Evolutionary conservation across 2,113 vertebrate species (phyloP), one percentile per base, ranked within the genome.

Genomic region (Oreotrochilus melanogaster): DNA sequence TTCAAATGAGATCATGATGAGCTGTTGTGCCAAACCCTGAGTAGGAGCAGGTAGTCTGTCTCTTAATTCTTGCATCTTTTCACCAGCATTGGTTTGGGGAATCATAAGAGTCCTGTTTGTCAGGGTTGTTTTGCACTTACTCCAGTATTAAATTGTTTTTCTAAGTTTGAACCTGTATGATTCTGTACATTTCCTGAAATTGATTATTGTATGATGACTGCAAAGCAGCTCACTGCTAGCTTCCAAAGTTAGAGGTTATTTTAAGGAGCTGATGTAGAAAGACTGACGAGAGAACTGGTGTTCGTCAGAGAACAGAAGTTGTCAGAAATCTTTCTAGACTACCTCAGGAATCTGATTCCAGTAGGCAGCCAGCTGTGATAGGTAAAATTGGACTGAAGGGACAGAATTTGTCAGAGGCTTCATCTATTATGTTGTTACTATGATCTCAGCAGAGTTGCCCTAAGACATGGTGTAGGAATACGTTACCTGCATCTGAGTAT

Each of bases 401-500:
- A 94, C 78, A 91, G 84, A 58, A 45, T 88, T 79, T 86, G 33
- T 70, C 56, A 90, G 91, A 94, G 87, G 96, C 91, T 92, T 92
- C 78, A 60, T 67, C 78, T 71, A 7, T 93, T 89, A 76, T 14
- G 66, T 54, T 78, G 71, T 86, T 83, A 16, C 74, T 93, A 0
- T 95, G 90, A 88, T 86, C 71, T 93, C 88, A 78, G 83, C 85
- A 95, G 74, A 78, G 81, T 78, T 86, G 79, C 92, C 90, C 61
- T 95, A 83, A 86, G 94, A 89, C 86, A 71, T 60, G 88, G 93
- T 90, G 81, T 95, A 91, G 92, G 87, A 93, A 87, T 95, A 96
- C 87, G 70, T 95, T 87, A 95, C 86, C 91, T 96, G 97, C 92
- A 88, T 97, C 94, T 95, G 95, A 95, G 93, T 90, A 43, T 95